Evolutionary conservation across 2,113 vertebrate species (phyloP).

Genomic region (Formicarius rufipectus): DNA sequence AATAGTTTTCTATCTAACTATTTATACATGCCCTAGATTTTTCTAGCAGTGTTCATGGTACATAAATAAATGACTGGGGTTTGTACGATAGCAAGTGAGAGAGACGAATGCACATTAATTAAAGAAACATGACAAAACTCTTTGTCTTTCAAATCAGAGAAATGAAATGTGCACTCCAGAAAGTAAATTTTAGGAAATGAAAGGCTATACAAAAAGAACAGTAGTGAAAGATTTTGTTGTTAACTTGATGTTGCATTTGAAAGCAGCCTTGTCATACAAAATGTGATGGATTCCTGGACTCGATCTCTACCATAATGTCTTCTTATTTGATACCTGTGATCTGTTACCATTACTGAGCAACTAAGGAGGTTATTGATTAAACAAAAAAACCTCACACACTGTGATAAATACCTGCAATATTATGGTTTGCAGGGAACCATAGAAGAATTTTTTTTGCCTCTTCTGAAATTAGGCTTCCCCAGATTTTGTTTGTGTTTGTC

Average conservation of each 20-base stretch:
- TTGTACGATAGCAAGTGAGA: neutral
- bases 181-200: constrained; percentile 17
- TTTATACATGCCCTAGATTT: constrained; percentile 6
- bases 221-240: neutral
- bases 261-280: neutral
- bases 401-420: neutral
- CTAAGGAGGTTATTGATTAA: constrained; percentile 5
- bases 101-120: neutral
- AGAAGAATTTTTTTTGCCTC: neutral
- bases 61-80: neutral
- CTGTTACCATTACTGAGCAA: neutral
- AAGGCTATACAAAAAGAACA: neutral
- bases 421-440: neutral
- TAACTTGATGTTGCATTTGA: neutral
- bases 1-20: neutral
- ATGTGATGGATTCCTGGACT: neutral
- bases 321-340: constrained; percentile 31
- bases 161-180: neutral
- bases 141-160: constrained; percentile 1
- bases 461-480: neutral
- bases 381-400: neutral
- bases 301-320: neutral
- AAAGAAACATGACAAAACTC: neutral
- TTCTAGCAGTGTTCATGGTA: neutral
- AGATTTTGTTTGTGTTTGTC: neutral